Conservation (phyloP, 2,797 vertebrate species). For the Fratercula arctica region DNA sequence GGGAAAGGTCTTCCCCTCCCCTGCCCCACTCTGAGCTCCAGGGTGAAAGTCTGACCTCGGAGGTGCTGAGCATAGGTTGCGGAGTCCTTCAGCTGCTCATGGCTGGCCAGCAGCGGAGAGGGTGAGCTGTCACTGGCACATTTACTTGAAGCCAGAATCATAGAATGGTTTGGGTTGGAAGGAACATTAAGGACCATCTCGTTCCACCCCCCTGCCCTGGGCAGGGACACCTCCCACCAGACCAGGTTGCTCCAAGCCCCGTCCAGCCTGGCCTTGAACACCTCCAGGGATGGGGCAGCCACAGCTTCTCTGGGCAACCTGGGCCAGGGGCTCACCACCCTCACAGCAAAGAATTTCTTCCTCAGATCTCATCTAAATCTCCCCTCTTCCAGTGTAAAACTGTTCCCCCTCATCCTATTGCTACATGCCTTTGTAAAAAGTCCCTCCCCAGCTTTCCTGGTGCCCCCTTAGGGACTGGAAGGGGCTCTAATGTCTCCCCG, state of each 20-base stretch:
- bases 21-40: neutral
- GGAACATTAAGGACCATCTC: neutral
- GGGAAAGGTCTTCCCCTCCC: neutral
- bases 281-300: neutral
- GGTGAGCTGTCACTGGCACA: neutral
- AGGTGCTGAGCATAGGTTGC: neutral
- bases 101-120: neutral
- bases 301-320: neutral
- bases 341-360: neutral
- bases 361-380: neutral
- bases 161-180: neutral
- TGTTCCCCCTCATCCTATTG: neutral
- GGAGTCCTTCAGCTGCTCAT: neutral
- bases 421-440: accelerated
- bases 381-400: neutral
- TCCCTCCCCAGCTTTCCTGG: neutral
- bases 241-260: neutral
- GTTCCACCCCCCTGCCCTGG: neutral
- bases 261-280: too few relatives aligned
- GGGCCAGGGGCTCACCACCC: neutral
- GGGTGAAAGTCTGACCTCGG: neutral
- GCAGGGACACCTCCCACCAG: neutral
- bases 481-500: neutral
- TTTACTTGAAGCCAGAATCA: neutral
- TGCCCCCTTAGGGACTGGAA: neutral